These are phyloP conservation scores for Ceraclea dissimilis DNA, from an alignment of 2,888 invertebrate genomes.

Conservation along the genomic window DNA sequence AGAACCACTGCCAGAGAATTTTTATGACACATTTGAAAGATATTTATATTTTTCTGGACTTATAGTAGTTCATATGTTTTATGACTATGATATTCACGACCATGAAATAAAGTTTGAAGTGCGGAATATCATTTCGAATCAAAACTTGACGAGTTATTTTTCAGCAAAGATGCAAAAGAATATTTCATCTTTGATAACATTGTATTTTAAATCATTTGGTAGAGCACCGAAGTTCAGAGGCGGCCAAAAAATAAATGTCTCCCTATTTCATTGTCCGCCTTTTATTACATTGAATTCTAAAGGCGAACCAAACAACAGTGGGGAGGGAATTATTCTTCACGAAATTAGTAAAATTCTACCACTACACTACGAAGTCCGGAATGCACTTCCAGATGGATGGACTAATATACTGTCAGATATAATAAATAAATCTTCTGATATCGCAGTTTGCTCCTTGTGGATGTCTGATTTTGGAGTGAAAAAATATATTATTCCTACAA, in stretches of 20 bases:
- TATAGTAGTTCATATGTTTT: background rate
- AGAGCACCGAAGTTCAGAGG: background rate
- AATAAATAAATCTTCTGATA: background rate
- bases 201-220: background rate
- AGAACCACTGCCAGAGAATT: background rate
- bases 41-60: background rate
- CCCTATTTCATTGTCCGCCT: background rate
- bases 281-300: background rate
- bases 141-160: background rate
- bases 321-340: background rate
- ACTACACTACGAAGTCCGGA: background rate
- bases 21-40: background rate
- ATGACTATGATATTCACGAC: background rate
- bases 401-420: background rate
- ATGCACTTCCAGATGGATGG: background rate
- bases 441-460: background rate
- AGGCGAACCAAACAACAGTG: background rate
- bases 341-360: background rate
- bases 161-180: background rate
- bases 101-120: background rate
- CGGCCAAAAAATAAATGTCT: background rate
- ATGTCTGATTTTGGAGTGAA: background rate
- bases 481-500: background rate
- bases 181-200: background rate
- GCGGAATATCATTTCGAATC: background rate